Evolutionary conservation across 2,113 vertebrate species (phyloP).

Genomic region (Oostethus manadensis): DNA sequence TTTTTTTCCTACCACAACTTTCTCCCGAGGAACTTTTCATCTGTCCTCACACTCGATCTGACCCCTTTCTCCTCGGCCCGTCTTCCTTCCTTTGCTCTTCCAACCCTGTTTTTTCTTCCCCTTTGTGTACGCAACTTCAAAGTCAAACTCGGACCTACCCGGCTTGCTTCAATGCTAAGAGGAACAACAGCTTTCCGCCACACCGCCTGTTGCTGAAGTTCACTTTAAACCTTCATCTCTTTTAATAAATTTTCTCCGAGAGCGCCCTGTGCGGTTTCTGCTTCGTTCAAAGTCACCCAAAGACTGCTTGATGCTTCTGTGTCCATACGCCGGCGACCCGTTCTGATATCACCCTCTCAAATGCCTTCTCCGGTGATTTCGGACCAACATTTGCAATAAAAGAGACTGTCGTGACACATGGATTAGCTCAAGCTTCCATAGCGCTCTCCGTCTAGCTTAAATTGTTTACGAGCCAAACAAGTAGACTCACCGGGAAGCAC

Average conservation of each 20-base stretch:
- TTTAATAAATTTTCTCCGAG: neutral
- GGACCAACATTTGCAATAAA: neutral
- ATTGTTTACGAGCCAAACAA: too few species aligned
- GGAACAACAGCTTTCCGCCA: neutral
- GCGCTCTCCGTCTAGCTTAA: too few species aligned
- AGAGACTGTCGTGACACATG: neutral
- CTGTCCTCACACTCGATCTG: slow-evolving; percentile 11
- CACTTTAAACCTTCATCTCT: slow-evolving; percentile 7
- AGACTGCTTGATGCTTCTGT: too few species aligned
- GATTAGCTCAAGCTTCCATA: too few species aligned
- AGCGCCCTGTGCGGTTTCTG: slow-evolving; percentile 3
- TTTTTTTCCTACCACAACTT: slow-evolving; percentile 11
- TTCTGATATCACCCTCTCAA: too few species aligned
- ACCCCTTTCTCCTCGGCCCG: slow-evolving; percentile 17
- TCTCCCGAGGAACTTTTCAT: slow-evolving; percentile 5
- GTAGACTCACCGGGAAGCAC: too few species aligned
- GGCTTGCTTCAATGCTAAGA: neutral
- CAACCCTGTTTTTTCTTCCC: neutral
- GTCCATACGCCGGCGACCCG: too few species aligned
- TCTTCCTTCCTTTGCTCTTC: slow-evolving; percentile 1
- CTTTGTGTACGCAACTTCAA: too few species aligned
- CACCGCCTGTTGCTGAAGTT: slow-evolving; percentile 16
- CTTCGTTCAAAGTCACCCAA: neutral
- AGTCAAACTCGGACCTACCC: too few species aligned
- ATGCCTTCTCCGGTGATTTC: too few species aligned